Base-by-base conservation (phyloP, 2,888 invertebrate species). In the Dynastes maya region DNA sequence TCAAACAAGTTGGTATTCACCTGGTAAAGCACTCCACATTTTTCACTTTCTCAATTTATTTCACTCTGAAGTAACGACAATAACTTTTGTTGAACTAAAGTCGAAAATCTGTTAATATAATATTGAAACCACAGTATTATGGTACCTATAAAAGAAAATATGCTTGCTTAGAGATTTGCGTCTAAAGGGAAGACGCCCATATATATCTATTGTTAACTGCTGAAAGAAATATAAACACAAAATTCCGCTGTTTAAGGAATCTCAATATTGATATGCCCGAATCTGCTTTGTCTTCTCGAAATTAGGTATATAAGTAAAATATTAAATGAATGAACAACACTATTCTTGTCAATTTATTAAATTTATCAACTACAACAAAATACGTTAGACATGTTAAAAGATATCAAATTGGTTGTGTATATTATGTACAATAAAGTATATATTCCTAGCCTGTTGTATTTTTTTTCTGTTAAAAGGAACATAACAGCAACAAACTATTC, bases 401-500 rank as follows among this genome's bases (percentile, higher is more conserved):
- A 61, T 74, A 61, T 74, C 72, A 74, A 74, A 68, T 70, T 77
- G 77, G 58, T 74, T 78, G 67, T 78, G 67, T 78, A 78, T 61
- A 78, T 78, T 71, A 64, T 78, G 78, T 78, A 63, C 64, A 72
- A 78, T 78, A 78, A 71, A 78, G 40, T 77, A 78, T 78, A 78
- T 78, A 78, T 78, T 78, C 78, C 51, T 78, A 78, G 40, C 1
- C 37, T 9, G 45, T 49, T 68, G 29, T 63, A 32, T 74, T 63
- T 45, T 72, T 27, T 22, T 74, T n/a, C 22, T 22, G 0, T 29
- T 68, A n/a, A 16, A 11, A 5, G 45, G 4, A 11, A 40, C 4
- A 40, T n/a, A 40, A 65, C 2, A 29, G 9, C 45, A 8, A 4
- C 8, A 6, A 45, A 8, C 45, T 45, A 45, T 8, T 45, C 8